Evolutionary conservation across 2,113 vertebrate genomes (phyloP).

Genomic region (Diglossa brunneiventris): DNA sequence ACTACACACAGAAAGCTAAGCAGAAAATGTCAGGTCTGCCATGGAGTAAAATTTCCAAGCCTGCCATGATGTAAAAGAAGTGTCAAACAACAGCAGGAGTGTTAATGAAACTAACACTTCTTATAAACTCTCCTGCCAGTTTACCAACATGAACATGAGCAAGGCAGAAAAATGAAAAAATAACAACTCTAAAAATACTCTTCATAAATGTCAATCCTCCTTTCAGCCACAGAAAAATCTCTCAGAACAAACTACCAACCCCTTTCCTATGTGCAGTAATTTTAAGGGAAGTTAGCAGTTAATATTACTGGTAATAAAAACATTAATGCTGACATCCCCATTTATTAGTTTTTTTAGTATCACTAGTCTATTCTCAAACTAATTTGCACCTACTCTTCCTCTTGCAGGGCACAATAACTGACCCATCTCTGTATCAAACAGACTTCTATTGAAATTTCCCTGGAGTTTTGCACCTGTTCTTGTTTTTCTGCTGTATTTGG

Average conservation of each 20-base stretch:
- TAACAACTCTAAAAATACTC: not conserved
- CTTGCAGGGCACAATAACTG: not conserved
- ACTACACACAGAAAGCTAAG: not conserved
- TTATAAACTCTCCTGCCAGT: not conserved
- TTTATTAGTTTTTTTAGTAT: not conserved
- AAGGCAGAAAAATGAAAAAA: not conserved
- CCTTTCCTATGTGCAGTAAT: not conserved
- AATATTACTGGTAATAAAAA: not conserved
- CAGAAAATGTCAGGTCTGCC: not conserved
- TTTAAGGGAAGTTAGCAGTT: not conserved
- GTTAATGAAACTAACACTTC: not conserved
- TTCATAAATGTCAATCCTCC: not conserved
- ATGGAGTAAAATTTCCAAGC: not conserved
- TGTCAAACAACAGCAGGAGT: not conserved
- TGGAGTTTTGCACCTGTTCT: not conserved
- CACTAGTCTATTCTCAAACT: not conserved
- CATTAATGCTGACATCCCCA: not conserved
- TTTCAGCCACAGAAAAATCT: not conserved
- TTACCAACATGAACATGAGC: not conserved
- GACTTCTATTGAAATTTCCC: not conserved
- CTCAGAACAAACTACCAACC: rapidly evolving
- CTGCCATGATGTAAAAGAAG: not conserved
- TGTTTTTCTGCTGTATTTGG: not conserved
- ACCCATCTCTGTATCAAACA: not conserved
- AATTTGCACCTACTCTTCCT: not conserved